A percentile compares a stretch with the other conserved stretches of the same genome.
Conservation (phyloP, 2,888 invertebrate genomes). For the Aromia moschata region DNA sequence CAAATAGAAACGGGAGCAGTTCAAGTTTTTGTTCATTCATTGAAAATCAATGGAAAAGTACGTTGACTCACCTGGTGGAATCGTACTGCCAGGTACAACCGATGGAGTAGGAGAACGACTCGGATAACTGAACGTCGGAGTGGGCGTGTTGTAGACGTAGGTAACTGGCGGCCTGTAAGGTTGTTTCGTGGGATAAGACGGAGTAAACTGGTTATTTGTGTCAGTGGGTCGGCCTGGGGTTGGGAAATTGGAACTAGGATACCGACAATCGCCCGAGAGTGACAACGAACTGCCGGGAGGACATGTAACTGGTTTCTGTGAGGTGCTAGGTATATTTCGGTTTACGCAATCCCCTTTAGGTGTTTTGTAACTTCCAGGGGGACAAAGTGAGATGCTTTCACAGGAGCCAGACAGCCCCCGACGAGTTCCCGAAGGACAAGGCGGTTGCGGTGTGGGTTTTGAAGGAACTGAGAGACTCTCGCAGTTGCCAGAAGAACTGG, state of each 20-base stretch:
- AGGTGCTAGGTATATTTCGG: background rate
- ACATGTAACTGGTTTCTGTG: slow-evolving; percentile 10
- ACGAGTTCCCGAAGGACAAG: slow-evolving; percentile 24
- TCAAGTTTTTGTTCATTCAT: too few species aligned
- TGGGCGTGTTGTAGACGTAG: slow-evolving; percentile 48
- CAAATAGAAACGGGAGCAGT: too few species aligned
- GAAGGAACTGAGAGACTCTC: background rate
- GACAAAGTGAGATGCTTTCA: too few species aligned
- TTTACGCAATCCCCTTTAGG: slow-evolving; percentile 10
- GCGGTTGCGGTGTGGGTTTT: too few species aligned
- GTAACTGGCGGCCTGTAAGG: slow-evolving; percentile 40
- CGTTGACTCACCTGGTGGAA: too few species aligned
- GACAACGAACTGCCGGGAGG: slow-evolving; percentile 32
- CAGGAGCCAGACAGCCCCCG: slow-evolving; percentile 39
- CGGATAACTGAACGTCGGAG: slow-evolving; percentile 41
- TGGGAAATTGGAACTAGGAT: slow-evolving; percentile 29
- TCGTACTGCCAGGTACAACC: too few species aligned
- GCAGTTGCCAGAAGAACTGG: background rate
- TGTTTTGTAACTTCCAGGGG: background rate
- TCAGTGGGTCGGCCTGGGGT: slow-evolving; percentile 34
- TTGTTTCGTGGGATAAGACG: slow-evolving; percentile 43
- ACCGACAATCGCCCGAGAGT: slow-evolving; percentile 32
- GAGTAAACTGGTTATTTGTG: slow-evolving; percentile 43
- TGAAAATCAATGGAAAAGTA: too few species aligned
- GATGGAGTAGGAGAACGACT: slow-evolving; percentile 6